phyloP scores from a whole-genome alignment of 2,888 invertebrate species.

The Nymphalis polychloros region DNA sequence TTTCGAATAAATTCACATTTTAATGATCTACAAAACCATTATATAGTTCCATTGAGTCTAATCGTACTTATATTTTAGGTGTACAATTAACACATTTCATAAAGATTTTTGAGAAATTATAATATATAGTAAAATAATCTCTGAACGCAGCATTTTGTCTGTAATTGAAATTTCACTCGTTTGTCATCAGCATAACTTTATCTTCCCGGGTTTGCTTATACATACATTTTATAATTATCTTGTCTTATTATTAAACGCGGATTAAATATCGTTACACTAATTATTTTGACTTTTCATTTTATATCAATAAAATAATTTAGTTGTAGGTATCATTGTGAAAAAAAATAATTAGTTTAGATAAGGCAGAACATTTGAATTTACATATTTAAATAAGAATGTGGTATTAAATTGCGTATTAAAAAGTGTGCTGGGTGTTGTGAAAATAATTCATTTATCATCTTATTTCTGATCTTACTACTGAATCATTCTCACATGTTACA shows the following conservation, averaged over 20 bases:
- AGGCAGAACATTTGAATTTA: too few species aligned
- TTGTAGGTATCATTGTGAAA: too few species aligned
- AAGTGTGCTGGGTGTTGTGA: slow-evolving; percentile 40
- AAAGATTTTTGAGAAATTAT: slow-evolving; percentile 13
- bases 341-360: too few species aligned
- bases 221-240: slow-evolving; percentile 1
- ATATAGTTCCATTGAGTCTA: slow-evolving; percentile 65
- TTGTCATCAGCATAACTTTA: background rate
- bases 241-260: background rate
- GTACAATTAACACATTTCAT: slow-evolving; percentile 46
- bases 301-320: too few species aligned
- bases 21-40: slow-evolving; percentile 64
- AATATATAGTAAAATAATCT: slow-evolving; percentile 22
- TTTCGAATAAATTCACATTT: slow-evolving; percentile 41
- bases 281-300: too few species aligned
- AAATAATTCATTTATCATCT: slow-evolving; percentile 35
- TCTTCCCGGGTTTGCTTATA: too few species aligned
- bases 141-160: background rate
- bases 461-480: slow-evolving; percentile 12
- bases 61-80: slow-evolving; percentile 55
- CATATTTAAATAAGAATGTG: too few species aligned
- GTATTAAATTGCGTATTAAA: too few species aligned
- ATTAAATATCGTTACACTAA: too few species aligned
- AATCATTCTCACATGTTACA: slow-evolving; percentile 41
- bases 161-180: background rate